phyloP scores from a whole-genome alignment of 1,140 invertebrate species.

The Telenomus remus region DNA sequence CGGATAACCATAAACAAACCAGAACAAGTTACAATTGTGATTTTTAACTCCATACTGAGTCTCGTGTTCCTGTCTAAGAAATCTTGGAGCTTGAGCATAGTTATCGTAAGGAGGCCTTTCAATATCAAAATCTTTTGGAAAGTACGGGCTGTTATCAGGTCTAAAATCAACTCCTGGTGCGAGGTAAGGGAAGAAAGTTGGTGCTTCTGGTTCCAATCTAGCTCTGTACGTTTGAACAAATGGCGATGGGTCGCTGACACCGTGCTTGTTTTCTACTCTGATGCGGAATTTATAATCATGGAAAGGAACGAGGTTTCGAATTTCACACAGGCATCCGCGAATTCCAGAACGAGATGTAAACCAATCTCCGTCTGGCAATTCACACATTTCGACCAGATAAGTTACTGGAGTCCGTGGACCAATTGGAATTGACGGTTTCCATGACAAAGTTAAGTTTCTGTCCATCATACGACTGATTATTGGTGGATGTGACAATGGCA shows the following conservation, averaged over 20 bases:
- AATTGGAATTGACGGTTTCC: slow-evolving; percentile 91
- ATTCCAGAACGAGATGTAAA: slow-evolving; percentile 87
- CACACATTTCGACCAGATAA: slow-evolving; percentile 95
- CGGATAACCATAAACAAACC: slow-evolving; percentile 95
- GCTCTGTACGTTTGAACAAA: slow-evolving; percentile 86
- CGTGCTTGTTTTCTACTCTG: slow-evolving; percentile 96
- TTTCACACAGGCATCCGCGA: slow-evolving; percentile 88
- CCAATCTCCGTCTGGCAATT: slow-evolving; percentile 91
- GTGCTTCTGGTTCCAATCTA: slow-evolving; percentile 86
- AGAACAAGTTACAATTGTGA: slow-evolving; percentile 90
- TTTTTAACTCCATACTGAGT: slow-evolving; percentile 91
- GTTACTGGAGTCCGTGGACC: slow-evolving; percentile 89
- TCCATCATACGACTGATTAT: slow-evolving; percentile 93
- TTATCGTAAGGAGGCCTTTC: slow-evolving; percentile 89
- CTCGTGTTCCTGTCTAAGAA: slow-evolving; percentile 89
- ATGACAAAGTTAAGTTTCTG: slow-evolving; percentile 88
- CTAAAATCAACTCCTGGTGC: slow-evolving; percentile 88
- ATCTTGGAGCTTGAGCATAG: slow-evolving; percentile 87
- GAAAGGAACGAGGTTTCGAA: slow-evolving; percentile 88
- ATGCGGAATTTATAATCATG: slow-evolving; percentile 94
- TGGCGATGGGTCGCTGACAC: slow-evolving; percentile 96
- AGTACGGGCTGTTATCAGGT: slow-evolving; percentile 91
- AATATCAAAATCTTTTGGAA: slow-evolving; percentile 93
- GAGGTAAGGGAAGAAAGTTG: slow-evolving; percentile 86
- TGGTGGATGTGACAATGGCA: slow-evolving; percentile 90